Percentiles rank a stretch among this genome's conserved stretches.
phyloP scores from a whole-genome alignment of 2,888 invertebrate species.

The Nomada lathburiana region DNA sequence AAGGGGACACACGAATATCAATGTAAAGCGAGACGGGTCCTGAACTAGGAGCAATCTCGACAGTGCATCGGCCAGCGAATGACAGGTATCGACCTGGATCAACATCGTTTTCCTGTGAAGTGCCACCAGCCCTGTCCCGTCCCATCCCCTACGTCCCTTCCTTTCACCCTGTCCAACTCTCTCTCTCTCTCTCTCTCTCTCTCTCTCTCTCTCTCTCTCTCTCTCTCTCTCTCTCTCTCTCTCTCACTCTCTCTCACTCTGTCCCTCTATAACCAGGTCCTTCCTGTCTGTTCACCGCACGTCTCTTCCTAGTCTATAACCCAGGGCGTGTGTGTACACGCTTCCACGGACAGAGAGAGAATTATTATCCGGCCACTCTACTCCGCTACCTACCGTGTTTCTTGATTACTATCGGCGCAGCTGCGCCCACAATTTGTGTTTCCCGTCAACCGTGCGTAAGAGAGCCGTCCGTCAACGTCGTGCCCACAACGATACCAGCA shows the following conservation, averaged over 20 bases:
- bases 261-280: constrained; percentile 47
- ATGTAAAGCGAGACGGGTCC: constrained; percentile 67
- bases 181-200: constrained; percentile 12
- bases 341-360: constrained; percentile 63
- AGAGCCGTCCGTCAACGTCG: constrained; percentile 83
- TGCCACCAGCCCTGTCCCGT: constrained; percentile 66
- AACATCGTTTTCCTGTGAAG: constrained; percentile 75
- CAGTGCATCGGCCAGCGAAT: constrained; percentile 71
- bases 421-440: constrained; percentile 81
- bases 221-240: constrained; percentile 38
- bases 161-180: constrained; percentile 28
- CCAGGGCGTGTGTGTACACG: constrained; percentile 56
- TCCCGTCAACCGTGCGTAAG: constrained; percentile 79
- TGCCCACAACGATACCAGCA: constrained; percentile 73
- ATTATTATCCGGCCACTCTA: constrained; percentile 77
- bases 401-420: constrained; percentile 83
- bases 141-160: constrained; percentile 25
- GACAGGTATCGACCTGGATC: constrained; percentile 76
- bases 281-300: constrained; percentile 57
- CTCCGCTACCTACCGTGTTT: constrained; percentile 79
- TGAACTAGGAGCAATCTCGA: constrained; percentile 70
- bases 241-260: constrained; percentile 28
- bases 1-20: constrained; percentile 65
- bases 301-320: constrained; percentile 67
- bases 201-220: constrained; percentile 40